A percentile compares a stretch with the other conserved stretches of the same genome.
These are phyloP conservation scores for Chymomyza amoena DNA, from an alignment of 2,888 invertebrate genomes.

Conservation along the genomic window DNA sequence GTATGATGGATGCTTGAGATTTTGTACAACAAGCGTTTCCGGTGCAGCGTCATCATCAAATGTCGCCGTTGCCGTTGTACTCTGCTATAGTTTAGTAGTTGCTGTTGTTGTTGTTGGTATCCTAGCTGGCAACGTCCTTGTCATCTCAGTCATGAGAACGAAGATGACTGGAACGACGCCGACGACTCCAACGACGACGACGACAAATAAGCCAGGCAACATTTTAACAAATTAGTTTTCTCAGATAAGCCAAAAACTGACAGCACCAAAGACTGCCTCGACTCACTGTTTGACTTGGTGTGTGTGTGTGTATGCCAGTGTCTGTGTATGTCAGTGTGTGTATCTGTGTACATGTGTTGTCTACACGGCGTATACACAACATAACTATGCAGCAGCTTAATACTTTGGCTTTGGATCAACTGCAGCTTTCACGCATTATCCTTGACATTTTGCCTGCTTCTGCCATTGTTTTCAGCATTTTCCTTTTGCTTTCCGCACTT, in stretches of 20 bases:
- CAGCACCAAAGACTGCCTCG: slow-evolving; percentile 3
- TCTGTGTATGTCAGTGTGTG: not conserved
- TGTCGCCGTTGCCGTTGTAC: not conserved
- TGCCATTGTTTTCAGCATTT: not conserved
- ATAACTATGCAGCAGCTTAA: not conserved
- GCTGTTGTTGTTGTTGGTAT: not conserved
- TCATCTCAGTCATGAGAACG: not conserved
- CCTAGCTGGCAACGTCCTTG: not conserved
- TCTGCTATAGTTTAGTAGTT: not conserved
- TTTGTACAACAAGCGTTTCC: slow-evolving; percentile 22
- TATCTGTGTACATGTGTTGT: slow-evolving; percentile 10
- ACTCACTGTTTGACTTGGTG: not conserved
- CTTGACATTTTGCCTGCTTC: not conserved
- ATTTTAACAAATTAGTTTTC: slow-evolving; percentile 73
- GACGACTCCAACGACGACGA: slow-evolving; percentile 4
- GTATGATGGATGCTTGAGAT: slow-evolving; percentile 57
- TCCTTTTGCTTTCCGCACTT: not conserved
- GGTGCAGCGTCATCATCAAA: slow-evolving; percentile 29
- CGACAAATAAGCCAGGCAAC: slow-evolving; percentile 57
- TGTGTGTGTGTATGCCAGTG: not conserved
- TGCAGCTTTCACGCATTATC: not conserved
- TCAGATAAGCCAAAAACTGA: slow-evolving; percentile 52
- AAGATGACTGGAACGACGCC: slow-evolving; percentile 7
- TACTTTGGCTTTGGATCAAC: not conserved
- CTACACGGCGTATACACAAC: not conserved